Conservation (phyloP, 1,140 invertebrate species). For the Antheraea pernyi region DNA sequence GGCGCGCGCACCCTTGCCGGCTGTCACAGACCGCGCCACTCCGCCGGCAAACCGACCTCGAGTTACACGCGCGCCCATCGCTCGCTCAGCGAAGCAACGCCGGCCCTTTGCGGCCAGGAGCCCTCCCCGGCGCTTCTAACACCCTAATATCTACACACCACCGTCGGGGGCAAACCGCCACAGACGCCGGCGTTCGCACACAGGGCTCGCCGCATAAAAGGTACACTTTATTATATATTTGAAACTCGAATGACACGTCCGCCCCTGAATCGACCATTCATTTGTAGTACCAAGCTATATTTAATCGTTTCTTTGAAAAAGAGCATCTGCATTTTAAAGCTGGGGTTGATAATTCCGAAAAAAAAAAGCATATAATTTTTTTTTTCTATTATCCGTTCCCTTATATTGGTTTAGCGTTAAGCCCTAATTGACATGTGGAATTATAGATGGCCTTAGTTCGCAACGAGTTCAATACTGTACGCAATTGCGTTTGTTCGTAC, state of each 20-base stretch:
- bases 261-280: conserved; percentile 39
- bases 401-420: conserved; percentile 24
- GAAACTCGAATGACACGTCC: conserved; percentile 37
- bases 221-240: conserved; percentile 44
- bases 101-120: conserved; percentile 70
- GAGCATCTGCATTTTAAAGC: conserved; percentile 19
- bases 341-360: conserved; percentile 36
- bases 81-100: conserved; percentile 64
- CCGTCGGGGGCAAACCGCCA: conserved; percentile 50
- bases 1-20: conserved; percentile 59
- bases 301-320: conserved; percentile 31
- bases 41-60: conserved; percentile 66
- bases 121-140: conserved; percentile 65
- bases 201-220: conserved; percentile 65
- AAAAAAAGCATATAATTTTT: conserved; percentile 15
- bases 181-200: conserved; percentile 65
- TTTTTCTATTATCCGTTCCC: conserved; percentile 29
- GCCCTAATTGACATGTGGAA: conserved; percentile 42
- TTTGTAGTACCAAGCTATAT: conserved; percentile 37
- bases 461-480: conserved; percentile 43
- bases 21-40: conserved; percentile 52
- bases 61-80: conserved; percentile 62
- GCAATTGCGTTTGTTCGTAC: conserved; percentile 9
- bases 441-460: conserved; percentile 48
- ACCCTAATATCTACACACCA: conserved; percentile 40